A percentile compares a stretch with the other conserved stretches of the same genome.
These are phyloP conservation scores for Drosophila sulfurigaster DNA, from an alignment of 1,140 invertebrate species.

Conservation along the genomic window DNA sequence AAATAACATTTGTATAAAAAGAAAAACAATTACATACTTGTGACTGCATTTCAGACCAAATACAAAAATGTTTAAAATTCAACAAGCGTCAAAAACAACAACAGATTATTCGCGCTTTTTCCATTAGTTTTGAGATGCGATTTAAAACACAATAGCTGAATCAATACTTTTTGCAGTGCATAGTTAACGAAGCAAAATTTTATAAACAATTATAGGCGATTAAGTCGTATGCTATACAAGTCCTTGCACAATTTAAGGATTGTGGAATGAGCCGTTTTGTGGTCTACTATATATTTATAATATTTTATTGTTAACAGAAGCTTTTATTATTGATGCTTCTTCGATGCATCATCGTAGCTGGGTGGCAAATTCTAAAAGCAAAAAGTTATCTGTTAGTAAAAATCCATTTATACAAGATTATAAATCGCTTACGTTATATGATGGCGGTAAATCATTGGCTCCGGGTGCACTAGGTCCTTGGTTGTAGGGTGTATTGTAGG, in stretches of 20 bases:
- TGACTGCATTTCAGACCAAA: constrained; percentile 14
- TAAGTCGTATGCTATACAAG: constrained; percentile 1
- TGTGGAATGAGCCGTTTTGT: constrained; percentile 38
- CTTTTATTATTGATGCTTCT: constrained; percentile 86
- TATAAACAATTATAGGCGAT: not conserved
- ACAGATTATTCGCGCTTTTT: not conserved
- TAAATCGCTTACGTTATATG: constrained; percentile 90
- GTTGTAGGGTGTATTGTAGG: constrained; percentile 88
- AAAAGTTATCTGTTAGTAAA: not conserved
- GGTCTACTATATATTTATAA: constrained; percentile 5
- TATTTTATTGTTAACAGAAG: constrained; percentile 17
- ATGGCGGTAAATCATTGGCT: constrained; percentile 94
- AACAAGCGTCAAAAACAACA: constrained; percentile 4
- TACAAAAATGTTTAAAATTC: constrained; percentile 20
- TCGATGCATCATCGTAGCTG: constrained; percentile 88
- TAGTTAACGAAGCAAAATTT: not conserved
- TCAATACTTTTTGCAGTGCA: not conserved
- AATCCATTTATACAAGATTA: not conserved
- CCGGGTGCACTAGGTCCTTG: constrained; percentile 70
- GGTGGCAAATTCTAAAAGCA: constrained; percentile 89
- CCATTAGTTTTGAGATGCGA: constrained; percentile 1
- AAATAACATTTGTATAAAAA: constrained; percentile 32
- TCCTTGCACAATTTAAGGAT: constrained; percentile 1
- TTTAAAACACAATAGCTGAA: not conserved
- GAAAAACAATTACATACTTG: constrained; percentile 13